Percentiles rank a stretch among this genome's conserved stretches.
Conservation (phyloP, 2,113 vertebrate genomes). For the Chionis minor region DNA sequence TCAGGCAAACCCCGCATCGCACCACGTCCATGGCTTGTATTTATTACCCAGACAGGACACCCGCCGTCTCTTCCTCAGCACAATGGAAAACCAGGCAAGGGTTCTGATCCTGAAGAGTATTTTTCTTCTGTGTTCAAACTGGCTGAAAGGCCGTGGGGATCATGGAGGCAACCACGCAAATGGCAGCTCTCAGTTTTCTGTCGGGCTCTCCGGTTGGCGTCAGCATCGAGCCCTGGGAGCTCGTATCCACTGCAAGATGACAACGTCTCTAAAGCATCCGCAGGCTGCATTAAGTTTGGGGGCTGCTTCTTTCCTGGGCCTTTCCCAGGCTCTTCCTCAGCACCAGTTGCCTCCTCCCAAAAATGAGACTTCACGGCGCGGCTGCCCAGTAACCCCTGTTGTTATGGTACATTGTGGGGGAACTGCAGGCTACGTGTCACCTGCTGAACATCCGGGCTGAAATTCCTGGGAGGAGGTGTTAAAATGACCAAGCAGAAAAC, state of each 20-base stretch:
- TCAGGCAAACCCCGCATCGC: neutral
- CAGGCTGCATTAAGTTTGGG: neutral
- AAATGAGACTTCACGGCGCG: neutral
- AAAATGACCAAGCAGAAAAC: neutral
- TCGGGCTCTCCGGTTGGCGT: neutral
- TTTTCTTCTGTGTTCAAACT: neutral
- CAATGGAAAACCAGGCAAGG: neutral
- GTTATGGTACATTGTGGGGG: neutral
- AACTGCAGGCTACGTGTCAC: neutral
- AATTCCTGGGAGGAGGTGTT: neutral
- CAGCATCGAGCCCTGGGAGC: neutral
- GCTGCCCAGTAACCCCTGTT: neutral
- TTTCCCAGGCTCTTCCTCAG: neutral
- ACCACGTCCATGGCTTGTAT: neutral
- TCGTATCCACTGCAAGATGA: neutral
- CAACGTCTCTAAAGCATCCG: neutral
- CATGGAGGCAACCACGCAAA: neutral
- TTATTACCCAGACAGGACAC: neutral
- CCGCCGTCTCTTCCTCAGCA: neutral
- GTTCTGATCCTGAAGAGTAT: neutral
- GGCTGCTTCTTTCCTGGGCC: neutral
- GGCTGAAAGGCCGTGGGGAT: neutral
- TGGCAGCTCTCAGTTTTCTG: neutral
- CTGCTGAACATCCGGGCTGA: neutral
- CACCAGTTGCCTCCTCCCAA: neutral